Evolutionary conservation across 64 coral and sea anemone species (phyloP).

Genomic region (Montipora capricornis): DNA sequence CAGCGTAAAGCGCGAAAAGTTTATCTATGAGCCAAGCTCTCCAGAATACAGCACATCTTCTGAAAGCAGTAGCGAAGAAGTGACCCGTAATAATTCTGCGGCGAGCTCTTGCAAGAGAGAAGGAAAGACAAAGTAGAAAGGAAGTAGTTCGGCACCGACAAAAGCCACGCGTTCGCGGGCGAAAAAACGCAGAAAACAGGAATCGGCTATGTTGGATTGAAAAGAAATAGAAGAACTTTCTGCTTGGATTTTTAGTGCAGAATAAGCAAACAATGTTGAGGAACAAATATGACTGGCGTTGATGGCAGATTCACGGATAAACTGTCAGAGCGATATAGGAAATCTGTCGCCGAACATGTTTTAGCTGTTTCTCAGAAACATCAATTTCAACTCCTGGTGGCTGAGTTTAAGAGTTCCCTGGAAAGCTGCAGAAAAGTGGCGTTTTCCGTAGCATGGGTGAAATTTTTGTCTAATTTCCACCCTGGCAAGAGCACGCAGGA

Average conservation of each 20-base stretch:
- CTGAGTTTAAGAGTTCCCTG: not conserved
- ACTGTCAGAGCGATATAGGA: not conserved
- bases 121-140: not conserved
- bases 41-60: no score
- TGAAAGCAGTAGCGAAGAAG: not conserved
- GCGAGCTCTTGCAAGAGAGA: not conserved
- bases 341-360: not conserved
- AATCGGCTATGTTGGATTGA: not conserved
- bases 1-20: not conserved
- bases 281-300: not conserved
- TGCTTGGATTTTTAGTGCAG: not conserved
- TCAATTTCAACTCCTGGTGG: not conserved
- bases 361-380: not conserved
- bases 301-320: not conserved
- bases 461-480: no score
- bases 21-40: not conserved
- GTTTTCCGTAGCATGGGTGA: no score
- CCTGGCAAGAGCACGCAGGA: no score
- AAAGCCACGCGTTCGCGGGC: not conserved
- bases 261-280: not conserved
- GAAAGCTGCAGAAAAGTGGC: not conserved
- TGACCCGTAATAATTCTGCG: not conserved
- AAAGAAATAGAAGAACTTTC: not conserved
- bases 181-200: not conserved
- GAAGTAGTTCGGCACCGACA: not conserved